A percentile compares a stretch with the other conserved stretches of the same genome.
phyloP scores from a whole-genome alignment of 1,140 invertebrate species.

The Brachionus plicatilis region DNA sequence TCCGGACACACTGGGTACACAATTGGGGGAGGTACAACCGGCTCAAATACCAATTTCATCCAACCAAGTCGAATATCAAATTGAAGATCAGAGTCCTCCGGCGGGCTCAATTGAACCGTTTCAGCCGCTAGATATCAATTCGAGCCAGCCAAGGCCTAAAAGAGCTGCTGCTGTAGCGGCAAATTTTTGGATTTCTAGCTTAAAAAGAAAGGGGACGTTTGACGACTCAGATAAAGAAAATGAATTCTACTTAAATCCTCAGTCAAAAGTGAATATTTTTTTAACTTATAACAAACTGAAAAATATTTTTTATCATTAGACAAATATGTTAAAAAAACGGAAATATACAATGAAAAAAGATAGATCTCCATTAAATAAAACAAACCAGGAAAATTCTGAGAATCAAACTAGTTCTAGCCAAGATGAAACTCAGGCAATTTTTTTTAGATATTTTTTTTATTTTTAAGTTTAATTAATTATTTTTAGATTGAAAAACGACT shows the following conservation, averaged over 20 bases:
- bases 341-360: neutral
- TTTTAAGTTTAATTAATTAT: neutral
- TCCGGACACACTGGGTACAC: neutral
- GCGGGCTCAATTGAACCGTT: neutral
- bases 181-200: neutral
- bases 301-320: neutral
- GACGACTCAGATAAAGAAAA: slow-evolving; percentile 19
- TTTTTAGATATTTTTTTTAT: neutral
- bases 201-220: neutral
- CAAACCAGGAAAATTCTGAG: neutral
- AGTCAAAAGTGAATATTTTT: neutral
- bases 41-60: neutral
- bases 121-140: neutral
- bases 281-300: neutral
- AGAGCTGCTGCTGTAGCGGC: slow-evolving; percentile 2
- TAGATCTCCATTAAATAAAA: neutral
- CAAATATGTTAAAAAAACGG: neutral
- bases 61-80: neutral
- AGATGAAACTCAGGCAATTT: neutral
- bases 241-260: neutral
- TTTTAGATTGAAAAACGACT: neutral
- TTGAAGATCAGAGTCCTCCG: neutral
- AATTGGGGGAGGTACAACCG: neutral
- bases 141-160: neutral
- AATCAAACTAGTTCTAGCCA: neutral